These are phyloP conservation scores for Drosophila limbata DNA, from an alignment of 2,888 invertebrate genomes.

Conservation along the genomic window DNA sequence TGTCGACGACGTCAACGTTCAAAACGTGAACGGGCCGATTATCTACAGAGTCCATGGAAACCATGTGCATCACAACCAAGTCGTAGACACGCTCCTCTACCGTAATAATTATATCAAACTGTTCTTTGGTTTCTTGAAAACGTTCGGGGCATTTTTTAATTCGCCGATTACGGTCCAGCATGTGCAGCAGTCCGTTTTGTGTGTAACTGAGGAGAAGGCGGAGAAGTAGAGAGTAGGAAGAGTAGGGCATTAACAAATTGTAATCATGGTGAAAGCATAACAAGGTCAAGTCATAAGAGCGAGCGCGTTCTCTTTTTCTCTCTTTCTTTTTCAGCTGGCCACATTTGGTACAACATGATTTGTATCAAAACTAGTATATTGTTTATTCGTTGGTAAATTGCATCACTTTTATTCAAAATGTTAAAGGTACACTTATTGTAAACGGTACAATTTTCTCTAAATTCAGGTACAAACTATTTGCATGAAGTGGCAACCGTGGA, in stretches of 20 bases:
- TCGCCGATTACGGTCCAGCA: constrained; percentile 98
- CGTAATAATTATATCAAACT: constrained; percentile 98
- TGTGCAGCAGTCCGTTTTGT: constrained; percentile 98
- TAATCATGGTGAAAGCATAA: neutral
- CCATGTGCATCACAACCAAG: constrained; percentile 97
- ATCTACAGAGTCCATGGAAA: constrained; percentile 91
- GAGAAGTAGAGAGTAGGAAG: neutral
- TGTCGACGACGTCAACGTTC: constrained; percentile 99
- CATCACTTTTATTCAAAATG: neutral
- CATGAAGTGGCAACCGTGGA: neutral
- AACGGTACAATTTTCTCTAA: neutral
- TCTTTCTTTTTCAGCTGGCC: no score
- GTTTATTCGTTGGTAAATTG: neutral
- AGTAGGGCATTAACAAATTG: constrained; percentile 1
- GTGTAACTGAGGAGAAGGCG: constrained; percentile 90
- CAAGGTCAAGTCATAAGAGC: neutral
- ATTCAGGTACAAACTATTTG: neutral
- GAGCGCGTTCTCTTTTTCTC: neutral
- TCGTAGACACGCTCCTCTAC: constrained; percentile 99
- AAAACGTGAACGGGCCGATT: constrained; percentile 97
- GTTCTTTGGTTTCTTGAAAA: constrained; percentile 95
- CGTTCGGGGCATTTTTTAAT: constrained; percentile 97
- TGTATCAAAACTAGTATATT: no score
- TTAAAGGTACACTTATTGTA: neutral
- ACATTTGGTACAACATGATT: no score